Evolutionary conservation across 1,140 invertebrate genomes (phyloP), one percentile per base, ranked within the genome.

Genomic region (Polyergus mexicanus): DNA sequence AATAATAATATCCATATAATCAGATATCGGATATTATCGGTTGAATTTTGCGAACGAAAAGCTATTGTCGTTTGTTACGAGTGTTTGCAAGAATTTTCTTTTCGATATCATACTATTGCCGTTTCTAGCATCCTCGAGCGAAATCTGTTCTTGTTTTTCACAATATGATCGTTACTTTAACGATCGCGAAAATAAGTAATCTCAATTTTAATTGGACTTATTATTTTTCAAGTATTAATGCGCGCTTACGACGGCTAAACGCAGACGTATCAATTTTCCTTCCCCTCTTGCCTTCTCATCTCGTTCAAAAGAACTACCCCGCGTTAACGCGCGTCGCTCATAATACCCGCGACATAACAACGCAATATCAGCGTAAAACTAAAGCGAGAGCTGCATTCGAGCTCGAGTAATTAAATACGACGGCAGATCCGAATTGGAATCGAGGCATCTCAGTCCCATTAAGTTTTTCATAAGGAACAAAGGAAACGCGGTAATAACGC

Each of bases 391-490:
- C 25, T 83, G 54, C 54, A 72, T 58, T 72, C 78, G 78, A 60
- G 78, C 38, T 22, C 7, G 54, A 83, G 68, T 74, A 83, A 83
- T 83, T 74, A 83, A 83, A 83, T 83, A 62, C 3, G 47, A 51
- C 66, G n/a, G 54, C 28, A 13, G 54, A 41, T 83, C 68, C 44
- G 28, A 83, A 28, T 83, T 83, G 68, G 19, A 74, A 83, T 83
- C 68, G 68, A 74, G 78, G 58, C 66, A 38, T 72, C 47, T 19
- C 78, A 81, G 78, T 60, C 54, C 68, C 72, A 74, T 83, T 83
- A 83, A 41, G 54, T 83, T 83, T 83, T 83, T 74, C 78, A 83
- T 35, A 60, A 74, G 28, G 78, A 58, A 83, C 78, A 83, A 83
- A 83, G 78, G 54, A 38, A 83, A 83, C 78, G 54, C 68, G 78